These are phyloP conservation scores for Danionella cerebrum DNA, from an alignment of 2,113 vertebrate species.

Conservation along the genomic window DNA sequence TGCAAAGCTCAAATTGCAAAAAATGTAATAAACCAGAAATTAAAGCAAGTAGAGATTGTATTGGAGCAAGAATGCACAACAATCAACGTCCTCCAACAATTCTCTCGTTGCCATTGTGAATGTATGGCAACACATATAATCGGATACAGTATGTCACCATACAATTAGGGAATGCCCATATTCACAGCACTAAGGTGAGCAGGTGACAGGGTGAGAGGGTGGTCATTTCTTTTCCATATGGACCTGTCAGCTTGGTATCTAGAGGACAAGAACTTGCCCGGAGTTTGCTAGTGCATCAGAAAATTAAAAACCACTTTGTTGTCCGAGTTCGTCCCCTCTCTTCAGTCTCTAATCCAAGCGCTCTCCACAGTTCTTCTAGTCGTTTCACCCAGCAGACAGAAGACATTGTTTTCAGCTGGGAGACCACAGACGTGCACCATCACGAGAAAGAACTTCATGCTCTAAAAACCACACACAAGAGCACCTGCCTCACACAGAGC, in stretches of 20 bases:
- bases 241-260: slow-evolving; percentile 31
- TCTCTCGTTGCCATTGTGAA: background rate
- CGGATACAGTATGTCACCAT: background rate
- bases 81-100: background rate
- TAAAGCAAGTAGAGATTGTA: no score
- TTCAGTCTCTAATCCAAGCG: background rate
- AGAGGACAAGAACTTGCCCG: slow-evolving; percentile 6
- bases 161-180: background rate
- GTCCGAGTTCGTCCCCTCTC: background rate
- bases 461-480: slow-evolving; percentile 23
- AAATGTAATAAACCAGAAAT: no score
- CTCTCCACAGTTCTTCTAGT: background rate
- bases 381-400: slow-evolving; percentile 20
- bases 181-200: background rate
- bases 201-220: slow-evolving; percentile 19
- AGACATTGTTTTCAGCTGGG: slow-evolving; percentile 24
- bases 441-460: slow-evolving; percentile 18
- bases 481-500: slow-evolving; percentile 17
- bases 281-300: background rate
- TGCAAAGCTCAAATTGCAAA: no score
- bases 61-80: background rate
- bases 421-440: slow-evolving; percentile 22
- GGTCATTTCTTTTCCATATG: slow-evolving; percentile 29
- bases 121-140: background rate
- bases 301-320: background rate